A percentile compares a stretch with the other conserved stretches of the same genome.
Conservation (phyloP, 1,140 invertebrate genomes). For the Drosophila oshimai region DNA sequence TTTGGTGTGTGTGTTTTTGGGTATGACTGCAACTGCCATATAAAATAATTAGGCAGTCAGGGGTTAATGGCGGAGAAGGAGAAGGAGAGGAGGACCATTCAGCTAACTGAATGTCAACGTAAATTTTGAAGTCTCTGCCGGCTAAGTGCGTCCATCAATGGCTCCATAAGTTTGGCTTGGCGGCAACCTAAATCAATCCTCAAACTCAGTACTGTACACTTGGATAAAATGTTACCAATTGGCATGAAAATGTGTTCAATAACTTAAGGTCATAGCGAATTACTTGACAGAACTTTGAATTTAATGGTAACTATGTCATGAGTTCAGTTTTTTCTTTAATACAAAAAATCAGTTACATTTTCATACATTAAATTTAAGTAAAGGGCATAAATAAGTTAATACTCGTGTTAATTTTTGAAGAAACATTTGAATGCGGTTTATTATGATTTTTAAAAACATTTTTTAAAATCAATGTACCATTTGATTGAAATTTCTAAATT, state of each 20-base stretch:
- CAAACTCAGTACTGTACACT: background rate
- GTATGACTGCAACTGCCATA: slow-evolving; percentile 44
- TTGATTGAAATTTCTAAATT: too few species aligned
- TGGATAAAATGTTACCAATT: background rate
- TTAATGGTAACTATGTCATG: too few species aligned
- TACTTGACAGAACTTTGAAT: too few species aligned
- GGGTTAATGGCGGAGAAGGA: slow-evolving; percentile 21
- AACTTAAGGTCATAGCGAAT: too few species aligned
- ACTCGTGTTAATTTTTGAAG: too few species aligned
- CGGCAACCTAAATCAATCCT: slow-evolving; percentile 73
- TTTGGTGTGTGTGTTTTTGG: background rate
- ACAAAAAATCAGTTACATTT: too few species aligned
- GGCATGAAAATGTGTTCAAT: background rate
- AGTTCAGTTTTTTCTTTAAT: too few species aligned
- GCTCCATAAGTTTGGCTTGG: slow-evolving; percentile 59
- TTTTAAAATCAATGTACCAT: too few species aligned
- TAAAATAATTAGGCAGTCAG: slow-evolving; percentile 72
- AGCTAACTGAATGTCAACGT: slow-evolving; percentile 60
- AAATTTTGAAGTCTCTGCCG: slow-evolving; percentile 47
- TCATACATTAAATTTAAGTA: too few species aligned
- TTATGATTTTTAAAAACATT: too few species aligned
- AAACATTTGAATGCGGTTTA: too few species aligned
- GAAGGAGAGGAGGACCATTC: background rate
- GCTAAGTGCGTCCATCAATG: slow-evolving; percentile 66
- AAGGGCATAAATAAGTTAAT: too few species aligned